Evolutionary conservation across 2,797 vertebrate genomes (phyloP).

Genomic region (Phaenicophaeus curvirostris): DNA sequence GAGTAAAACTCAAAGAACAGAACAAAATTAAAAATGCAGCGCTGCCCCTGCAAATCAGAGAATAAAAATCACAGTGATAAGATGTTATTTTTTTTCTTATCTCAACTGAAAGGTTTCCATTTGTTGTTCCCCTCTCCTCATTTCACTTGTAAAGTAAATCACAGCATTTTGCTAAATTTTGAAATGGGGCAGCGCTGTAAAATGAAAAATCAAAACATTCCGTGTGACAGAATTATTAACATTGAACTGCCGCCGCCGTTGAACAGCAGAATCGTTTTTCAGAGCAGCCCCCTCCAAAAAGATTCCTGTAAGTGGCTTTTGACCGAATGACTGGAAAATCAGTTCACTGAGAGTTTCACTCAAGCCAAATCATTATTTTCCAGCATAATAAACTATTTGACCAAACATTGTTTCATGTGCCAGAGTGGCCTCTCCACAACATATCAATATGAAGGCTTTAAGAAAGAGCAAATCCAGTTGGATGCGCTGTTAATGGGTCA

Average conservation of each 20-base stretch:
- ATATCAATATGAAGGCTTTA: not conserved
- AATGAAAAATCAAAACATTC: constrained; percentile 12
- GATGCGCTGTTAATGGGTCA: not conserved
- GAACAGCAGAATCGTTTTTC: not conserved
- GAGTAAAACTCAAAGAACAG: not conserved
- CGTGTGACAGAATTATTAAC: not conserved
- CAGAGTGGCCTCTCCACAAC: not conserved
- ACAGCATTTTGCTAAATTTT: not conserved
- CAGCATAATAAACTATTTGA: not conserved
- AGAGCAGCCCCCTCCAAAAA: not conserved
- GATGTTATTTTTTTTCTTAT: not conserved
- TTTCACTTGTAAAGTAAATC: not conserved
- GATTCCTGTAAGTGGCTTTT: not conserved
- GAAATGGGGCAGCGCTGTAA: not conserved
- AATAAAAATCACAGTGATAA: not conserved
- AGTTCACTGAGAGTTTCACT: not conserved
- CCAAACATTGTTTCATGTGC: not conserved
- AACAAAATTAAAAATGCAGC: constrained; percentile 21
- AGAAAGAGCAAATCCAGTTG: not conserved
- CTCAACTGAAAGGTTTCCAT: constrained; percentile 7
- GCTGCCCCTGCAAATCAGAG: not conserved
- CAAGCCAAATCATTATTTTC: not conserved
- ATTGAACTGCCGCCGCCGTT: not conserved
- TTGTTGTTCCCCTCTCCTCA: not conserved
- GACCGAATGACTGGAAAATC: not conserved